Conservation (phyloP, 2,797 vertebrate genomes). For the Galago senegalensis region DNA sequence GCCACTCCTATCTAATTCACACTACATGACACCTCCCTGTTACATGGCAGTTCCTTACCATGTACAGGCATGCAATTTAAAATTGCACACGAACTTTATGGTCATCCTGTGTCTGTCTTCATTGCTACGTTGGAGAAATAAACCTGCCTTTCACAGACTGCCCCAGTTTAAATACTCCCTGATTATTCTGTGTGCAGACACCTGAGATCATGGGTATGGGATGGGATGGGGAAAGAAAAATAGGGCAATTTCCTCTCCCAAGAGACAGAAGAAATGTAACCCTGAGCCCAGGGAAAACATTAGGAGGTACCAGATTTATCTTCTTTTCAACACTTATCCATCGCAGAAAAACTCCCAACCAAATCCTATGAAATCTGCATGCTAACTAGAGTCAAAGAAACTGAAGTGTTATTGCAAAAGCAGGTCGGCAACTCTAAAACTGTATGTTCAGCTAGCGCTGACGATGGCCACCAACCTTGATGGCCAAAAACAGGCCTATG, state of each 20-base stretch:
- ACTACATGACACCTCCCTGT: no score
- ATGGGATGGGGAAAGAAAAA: not conserved
- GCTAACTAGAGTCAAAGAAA: not conserved
- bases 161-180: not conserved
- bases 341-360: not conserved
- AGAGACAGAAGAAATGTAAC: not conserved
- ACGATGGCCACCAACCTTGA: not conserved
- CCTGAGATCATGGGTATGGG: not conserved
- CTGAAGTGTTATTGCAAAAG: not conserved
- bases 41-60: not conserved
- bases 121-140: not conserved
- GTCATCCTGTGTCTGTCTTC: no score
- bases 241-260: not conserved
- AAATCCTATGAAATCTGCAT: not conserved
- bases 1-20: not conserved
- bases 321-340: conserved; percentile 13
- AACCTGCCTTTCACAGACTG: not conserved
- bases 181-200: not conserved
- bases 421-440: not conserved
- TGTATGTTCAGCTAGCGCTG: not conserved
- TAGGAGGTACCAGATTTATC: not conserved
- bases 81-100: no score
- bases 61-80: no score
- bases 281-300: not conserved
- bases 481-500: conserved; percentile 1